phyloP scores from a whole-genome alignment of 2,797 vertebrate species.

The Antennarius maculatus region DNA sequence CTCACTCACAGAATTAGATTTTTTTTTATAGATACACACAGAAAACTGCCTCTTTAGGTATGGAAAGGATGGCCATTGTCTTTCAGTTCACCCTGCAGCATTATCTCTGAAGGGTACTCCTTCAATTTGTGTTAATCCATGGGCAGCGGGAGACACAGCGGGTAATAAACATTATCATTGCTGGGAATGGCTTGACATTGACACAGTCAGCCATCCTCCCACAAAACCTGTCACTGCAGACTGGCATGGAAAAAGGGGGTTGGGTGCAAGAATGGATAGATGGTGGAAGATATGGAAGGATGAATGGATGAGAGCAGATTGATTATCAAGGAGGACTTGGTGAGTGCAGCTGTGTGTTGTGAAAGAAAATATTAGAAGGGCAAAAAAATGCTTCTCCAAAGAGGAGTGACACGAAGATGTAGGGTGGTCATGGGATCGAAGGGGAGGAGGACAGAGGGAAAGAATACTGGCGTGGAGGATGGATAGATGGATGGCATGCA shows the following conservation, averaged over 20 bases:
- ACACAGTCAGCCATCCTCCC: slow-evolving; percentile 66
- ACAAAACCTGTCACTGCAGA: slow-evolving; percentile 68
- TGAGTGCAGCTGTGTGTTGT: slow-evolving; percentile 22
- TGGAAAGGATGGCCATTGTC: slow-evolving; percentile 40
- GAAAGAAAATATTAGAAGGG: slow-evolving; percentile 15
- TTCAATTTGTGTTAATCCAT: slow-evolving; percentile 77
- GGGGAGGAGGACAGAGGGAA: slow-evolving; percentile 61
- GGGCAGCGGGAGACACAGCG: slow-evolving; percentile 72
- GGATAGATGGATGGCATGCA: slow-evolving; percentile 61
- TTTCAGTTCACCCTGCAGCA: slow-evolving; percentile 52
- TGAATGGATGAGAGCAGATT: slow-evolving; percentile 26
- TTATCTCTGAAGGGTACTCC: slow-evolving; percentile 76
- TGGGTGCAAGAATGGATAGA: slow-evolving; percentile 26
- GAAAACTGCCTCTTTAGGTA: slow-evolving; percentile 7
- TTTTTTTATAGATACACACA: slow-evolving; percentile 6
- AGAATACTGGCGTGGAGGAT: slow-evolving; percentile 54
- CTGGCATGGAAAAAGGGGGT: slow-evolving; percentile 44
- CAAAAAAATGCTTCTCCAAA: slow-evolving; percentile 19
- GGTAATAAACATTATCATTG: slow-evolving; percentile 84
- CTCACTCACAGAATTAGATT: background rate
- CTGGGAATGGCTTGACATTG: slow-evolving; percentile 81
- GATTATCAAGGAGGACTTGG: slow-evolving; percentile 25
- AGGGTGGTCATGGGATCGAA: slow-evolving; percentile 50
- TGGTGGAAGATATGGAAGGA: slow-evolving; percentile 18
- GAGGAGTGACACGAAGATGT: slow-evolving; percentile 56